These are phyloP conservation scores for mouse (Mus musculus) DNA, from an alignment of 2,113 vertebrate species.

Conservation along the genomic window GRCm39 chr2:47151001-47151500, in stretches of 20 bases:
- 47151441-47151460: background rate
- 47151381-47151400: background rate
- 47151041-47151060: background rate
- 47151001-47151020: constrained; percentile 17
- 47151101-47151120: background rate
- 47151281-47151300: no score
- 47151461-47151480: background rate
- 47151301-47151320: no score
- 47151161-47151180: background rate
- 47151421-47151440: background rate
- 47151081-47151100: background rate
- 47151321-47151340: background rate
- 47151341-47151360: rapidly evolving
- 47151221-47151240: background rate
- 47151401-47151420: background rate
- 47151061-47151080: background rate
- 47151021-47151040: background rate
- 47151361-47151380: background rate
- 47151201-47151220: background rate
- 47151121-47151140: background rate
- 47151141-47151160: background rate
- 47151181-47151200: background rate
- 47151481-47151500: no score
- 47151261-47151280: background rate
- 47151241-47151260: background rate